Percentiles rank a stretch among this genome's conserved stretches.
Conservation (phyloP, 2,888 invertebrate species). For the Phyllotreta cruciferae region DNA sequence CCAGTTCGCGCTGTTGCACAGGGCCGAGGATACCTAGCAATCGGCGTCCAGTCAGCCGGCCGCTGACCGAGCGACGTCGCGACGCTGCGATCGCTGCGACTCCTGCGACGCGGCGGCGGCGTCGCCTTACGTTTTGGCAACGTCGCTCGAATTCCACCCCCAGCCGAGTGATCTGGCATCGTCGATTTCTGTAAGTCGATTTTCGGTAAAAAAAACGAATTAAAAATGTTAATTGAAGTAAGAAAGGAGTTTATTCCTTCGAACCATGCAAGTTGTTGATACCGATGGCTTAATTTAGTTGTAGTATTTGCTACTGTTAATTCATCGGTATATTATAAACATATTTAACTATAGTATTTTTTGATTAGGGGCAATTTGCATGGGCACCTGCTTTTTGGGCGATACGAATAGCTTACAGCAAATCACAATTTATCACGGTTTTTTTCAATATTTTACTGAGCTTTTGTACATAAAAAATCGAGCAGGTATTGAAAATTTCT, state of each 20-base stretch:
- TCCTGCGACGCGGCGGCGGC: slow-evolving; percentile 23
- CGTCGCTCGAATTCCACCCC: slow-evolving; percentile 30
- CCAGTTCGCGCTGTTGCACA: slow-evolving; percentile 88
- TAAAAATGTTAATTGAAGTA: too few species aligned
- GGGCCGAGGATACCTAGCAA: slow-evolving; percentile 78
- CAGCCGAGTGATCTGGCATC: slow-evolving; percentile 30
- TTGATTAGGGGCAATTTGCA: slow-evolving; percentile 34
- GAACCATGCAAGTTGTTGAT: slow-evolving; percentile 46
- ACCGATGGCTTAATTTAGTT: slow-evolving; percentile 28
- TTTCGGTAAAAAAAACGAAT: too few species aligned
- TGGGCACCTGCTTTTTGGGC: slow-evolving; percentile 34
- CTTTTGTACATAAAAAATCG: slow-evolving; percentile 5
- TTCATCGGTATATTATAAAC: too few species aligned
- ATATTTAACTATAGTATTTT: slow-evolving; percentile 3
- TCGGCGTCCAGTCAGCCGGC: slow-evolving; percentile 36
- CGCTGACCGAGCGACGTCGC: slow-evolving; percentile 45
- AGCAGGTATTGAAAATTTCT: not conserved
- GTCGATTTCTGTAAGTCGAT: slow-evolving; percentile 36
- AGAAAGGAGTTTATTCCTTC: slow-evolving; percentile 28
- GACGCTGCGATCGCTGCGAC: slow-evolving; percentile 10
- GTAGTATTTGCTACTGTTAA: slow-evolving; percentile 19
- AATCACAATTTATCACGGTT: slow-evolving; percentile 21
- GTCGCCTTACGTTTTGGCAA: slow-evolving; percentile 29
- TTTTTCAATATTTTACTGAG: slow-evolving; percentile 15
- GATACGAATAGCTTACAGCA: slow-evolving; percentile 34